Base-by-base conservation (phyloP, 1,140 invertebrate genomes). In the Ceratosolen solmsi region DNA sequence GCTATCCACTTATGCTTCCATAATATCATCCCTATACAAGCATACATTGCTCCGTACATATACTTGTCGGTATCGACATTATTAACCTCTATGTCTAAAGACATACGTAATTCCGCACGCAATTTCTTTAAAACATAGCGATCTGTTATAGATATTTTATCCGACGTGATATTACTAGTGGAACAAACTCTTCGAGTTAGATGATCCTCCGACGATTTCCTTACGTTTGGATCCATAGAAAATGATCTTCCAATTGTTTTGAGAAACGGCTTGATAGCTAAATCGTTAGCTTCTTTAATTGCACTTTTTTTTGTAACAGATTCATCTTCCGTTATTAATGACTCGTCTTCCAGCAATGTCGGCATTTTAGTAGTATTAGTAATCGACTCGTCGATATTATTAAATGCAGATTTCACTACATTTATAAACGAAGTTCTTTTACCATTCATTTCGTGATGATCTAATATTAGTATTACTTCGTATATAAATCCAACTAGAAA, bases 1-100 rank as follows among this genome's bases (percentile, higher is more conserved):
- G 96, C 86, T n/a, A 96, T 88, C 93, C 94, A 95, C 79, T 94
- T 91, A 84, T 96, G 93, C 83, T 94, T 93, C 93, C 95, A 96
- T 22, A 96, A 89, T 79, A 95, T 90, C 87, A 96, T 95, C 15
- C 95, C 91, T 9, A 94, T 87, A 86, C 96, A 95, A 1, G 94
- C 93, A 90, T 94, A 95, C 46, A 95, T 83, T 25, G 96, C 91
- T 30, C 93, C 93, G 83, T 94, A 94, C 83, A 96, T 92, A 82
- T 95, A 96, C 72, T 91, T 92, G 84, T 94, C 93, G 41, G 93
- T 94, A 80, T 92, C 87, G 22, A 89, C 88, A 30, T 88, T 84
- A 33, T 89, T 84, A 54, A 89, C 86, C 20, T 89, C 86, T 0
- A 84, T 85, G 63, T 92, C 92, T 87, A 88, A 91, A 88, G 85